These are phyloP conservation scores for Euphysa ruthae DNA, from an alignment of 30 jellyfish, hydroid and myxozoan species.

Conservation along the genomic window DNA sequence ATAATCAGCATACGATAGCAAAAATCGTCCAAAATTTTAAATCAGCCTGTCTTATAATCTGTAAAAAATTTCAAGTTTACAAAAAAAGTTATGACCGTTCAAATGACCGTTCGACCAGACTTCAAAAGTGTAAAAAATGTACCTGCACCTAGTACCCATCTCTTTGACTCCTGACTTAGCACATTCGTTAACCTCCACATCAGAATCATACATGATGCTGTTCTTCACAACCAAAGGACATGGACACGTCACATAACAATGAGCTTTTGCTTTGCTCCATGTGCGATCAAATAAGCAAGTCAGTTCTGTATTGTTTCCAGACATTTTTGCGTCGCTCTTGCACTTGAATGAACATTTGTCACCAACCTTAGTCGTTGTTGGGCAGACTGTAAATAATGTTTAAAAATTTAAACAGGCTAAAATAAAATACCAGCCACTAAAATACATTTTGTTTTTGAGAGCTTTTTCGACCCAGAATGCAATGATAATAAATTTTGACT, in stretches of 20 bases:
- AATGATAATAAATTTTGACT: no score
- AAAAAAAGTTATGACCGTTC: no score
- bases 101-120: no score
- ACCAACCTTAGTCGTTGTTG: constrained; percentile 7
- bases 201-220: constrained; percentile 23
- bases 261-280: constrained; percentile 59
- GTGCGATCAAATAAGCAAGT: constrained; percentile 64
- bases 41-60: no score
- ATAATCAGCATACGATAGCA: no score
- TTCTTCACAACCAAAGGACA: constrained; percentile 36
- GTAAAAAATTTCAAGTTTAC: no score
- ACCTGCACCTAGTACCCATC: constrained; percentile 51
- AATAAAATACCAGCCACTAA: no score
- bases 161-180: constrained; percentile 17
- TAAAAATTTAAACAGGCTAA: background rate
- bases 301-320: constrained; percentile 47
- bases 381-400: constrained; percentile 2
- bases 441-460: no score
- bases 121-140: background rate
- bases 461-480: no score
- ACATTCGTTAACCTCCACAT: constrained; percentile 38
- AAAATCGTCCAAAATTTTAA: no score
- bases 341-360: constrained; percentile 9
- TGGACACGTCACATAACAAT: constrained; percentile 50
- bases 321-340: constrained; percentile 20